Evolutionary conservation across 2,797 vertebrate species (phyloP).

Genomic region (Helarctos malayanus): DNA sequence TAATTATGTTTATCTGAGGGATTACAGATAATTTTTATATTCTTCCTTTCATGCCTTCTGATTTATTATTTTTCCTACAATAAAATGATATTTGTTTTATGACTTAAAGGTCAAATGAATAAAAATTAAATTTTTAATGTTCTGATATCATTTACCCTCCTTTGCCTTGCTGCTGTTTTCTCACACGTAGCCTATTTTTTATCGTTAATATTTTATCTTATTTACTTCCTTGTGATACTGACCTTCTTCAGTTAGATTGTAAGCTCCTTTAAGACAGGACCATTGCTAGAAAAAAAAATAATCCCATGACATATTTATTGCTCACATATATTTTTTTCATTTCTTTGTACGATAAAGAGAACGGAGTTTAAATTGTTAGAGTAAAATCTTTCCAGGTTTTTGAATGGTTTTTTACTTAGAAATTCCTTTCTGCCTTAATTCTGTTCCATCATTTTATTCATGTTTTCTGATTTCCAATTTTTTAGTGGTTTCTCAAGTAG

Average conservation of each 20-base stretch:
- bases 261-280: not conserved
- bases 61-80: not conserved
- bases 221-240: not conserved
- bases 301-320: not conserved
- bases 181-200: not conserved
- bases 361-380: not conserved
- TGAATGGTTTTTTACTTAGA: not conserved
- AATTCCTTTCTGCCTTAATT: not conserved
- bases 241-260: not conserved
- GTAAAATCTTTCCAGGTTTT: not conserved
- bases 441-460: not conserved
- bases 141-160: conserved; percentile 9
- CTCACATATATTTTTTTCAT: not conserved
- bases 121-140: not conserved
- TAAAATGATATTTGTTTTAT: not conserved
- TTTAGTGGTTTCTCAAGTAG: not conserved
- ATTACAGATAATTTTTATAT: not conserved
- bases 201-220: not conserved
- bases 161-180: not conserved
- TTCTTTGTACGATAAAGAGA: not conserved
- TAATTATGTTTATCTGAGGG: conserved; percentile 20
- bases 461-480: not conserved
- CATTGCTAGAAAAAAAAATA: not conserved
- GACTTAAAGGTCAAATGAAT: not conserved
- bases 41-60: not conserved